phyloP scores from a whole-genome alignment of 2,113 vertebrate genomes.

The Myodes glareolus region DNA sequence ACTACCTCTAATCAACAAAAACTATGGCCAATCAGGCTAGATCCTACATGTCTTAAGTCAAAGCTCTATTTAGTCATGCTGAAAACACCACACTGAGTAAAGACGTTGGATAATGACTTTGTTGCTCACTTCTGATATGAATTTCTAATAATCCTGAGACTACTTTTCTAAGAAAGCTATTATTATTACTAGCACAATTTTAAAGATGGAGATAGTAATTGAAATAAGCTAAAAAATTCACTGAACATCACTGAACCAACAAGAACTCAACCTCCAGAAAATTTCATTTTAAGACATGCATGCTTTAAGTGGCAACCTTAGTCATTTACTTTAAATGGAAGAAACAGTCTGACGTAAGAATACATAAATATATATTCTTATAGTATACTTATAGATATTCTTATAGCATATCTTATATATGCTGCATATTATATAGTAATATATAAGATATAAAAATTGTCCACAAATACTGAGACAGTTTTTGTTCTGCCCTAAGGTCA shows the following conservation, averaged over 20 bases:
- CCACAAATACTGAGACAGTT: too few species aligned
- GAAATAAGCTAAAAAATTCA: not conserved
- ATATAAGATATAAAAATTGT: not conserved
- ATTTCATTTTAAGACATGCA: not conserved
- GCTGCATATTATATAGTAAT: not conserved
- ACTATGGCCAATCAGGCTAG: too few species aligned
- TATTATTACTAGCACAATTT: not conserved
- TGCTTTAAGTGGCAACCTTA: not conserved
- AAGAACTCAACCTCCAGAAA: not conserved
- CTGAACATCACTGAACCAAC: not conserved
- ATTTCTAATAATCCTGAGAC: not conserved
- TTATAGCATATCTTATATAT: not conserved
- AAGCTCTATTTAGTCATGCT: not conserved
- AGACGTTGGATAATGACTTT: not conserved
- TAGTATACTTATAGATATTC: not conserved
- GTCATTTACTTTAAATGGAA: not conserved
- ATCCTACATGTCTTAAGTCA: not conserved
- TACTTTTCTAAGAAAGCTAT: not conserved
- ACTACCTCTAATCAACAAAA: not conserved
- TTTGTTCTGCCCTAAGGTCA: too few species aligned
- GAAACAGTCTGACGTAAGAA: not conserved
- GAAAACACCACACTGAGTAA: not conserved
- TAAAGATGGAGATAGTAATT: not conserved
- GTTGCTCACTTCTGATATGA: not conserved
- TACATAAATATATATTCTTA: not conserved